phyloP scores from a whole-genome alignment of 92 coral and sea anemone genomes.

The Siderastrea siderea region DNA sequence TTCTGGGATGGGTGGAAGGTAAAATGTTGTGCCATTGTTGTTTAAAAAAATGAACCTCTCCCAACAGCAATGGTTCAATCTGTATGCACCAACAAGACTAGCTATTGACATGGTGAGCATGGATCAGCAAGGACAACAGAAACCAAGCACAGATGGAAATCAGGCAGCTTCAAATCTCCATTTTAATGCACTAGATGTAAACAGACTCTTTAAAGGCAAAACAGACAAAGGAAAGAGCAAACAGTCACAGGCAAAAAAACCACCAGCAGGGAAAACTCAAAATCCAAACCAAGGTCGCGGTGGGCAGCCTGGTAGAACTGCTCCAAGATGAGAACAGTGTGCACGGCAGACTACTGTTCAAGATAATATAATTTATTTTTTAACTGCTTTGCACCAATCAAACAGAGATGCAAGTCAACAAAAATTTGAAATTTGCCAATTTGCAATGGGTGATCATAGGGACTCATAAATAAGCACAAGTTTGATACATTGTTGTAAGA shows the following conservation, averaged over 20 bases:
- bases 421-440: no score
- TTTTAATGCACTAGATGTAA: constrained; percentile 83
- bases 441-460: no score
- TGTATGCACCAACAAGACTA: constrained; percentile 93
- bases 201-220: constrained; percentile 93
- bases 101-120: constrained; percentile 74
- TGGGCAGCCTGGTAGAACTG: constrained; percentile 43
- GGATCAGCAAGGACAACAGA: constrained; percentile 35
- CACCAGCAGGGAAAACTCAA: constrained; percentile 43
- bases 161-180: constrained; percentile 39
- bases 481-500: no score
- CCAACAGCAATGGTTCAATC: constrained; percentile 96
- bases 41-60: neutral
- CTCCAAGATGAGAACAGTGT: constrained; percentile 49
- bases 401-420: no score
- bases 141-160: constrained; percentile 45
- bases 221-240: constrained; percentile 77
- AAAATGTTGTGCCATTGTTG: neutral
- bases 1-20: no score
- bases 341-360: no score
- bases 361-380: no score
- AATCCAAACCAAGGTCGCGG: constrained; percentile 51
- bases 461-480: no score
- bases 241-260: constrained; percentile 82
- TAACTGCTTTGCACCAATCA: no score